These are phyloP conservation scores for Pseudotriccus pelzelni DNA, from an alignment of 2,797 vertebrate genomes.

Conservation along the genomic window DNA sequence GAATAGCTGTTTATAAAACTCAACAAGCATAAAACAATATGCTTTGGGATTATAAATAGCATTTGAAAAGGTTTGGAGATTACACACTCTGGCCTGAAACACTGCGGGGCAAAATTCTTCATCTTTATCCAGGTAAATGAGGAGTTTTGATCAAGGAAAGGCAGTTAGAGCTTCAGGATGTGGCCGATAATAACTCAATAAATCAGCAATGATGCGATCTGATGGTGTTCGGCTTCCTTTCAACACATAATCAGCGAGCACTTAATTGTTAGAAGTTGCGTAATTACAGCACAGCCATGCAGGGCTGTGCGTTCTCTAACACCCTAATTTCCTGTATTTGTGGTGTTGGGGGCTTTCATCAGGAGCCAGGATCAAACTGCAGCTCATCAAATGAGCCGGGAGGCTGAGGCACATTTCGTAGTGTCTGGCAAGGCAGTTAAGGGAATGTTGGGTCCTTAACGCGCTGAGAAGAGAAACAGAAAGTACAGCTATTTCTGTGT, in stretches of 20 bases:
- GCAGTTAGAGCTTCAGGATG: neutral
- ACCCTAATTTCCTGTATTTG: neutral
- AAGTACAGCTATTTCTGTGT: neutral
- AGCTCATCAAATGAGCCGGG: neutral
- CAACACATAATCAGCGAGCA: neutral
- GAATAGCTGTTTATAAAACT: conserved; percentile 51
- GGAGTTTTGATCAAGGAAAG: neutral
- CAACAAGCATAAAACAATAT: conserved; percentile 39
- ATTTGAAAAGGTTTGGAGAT: conserved; percentile 53
- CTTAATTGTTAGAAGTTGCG: conserved; percentile 8
- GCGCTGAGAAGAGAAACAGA: neutral
- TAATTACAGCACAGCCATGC: neutral
- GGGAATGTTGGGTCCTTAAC: neutral
- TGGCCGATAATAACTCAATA: conserved; percentile 34
- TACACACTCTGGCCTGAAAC: neutral
- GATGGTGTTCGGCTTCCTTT: conserved; percentile 7
- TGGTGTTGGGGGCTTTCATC: neutral
- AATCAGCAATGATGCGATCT: neutral
- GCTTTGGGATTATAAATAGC: conserved; percentile 28
- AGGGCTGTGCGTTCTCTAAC: neutral
- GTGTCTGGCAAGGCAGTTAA: neutral
- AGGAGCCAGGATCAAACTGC: neutral
- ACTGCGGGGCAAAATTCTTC: conserved; percentile 33
- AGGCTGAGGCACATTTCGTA: neutral
- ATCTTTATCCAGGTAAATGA: neutral